A percentile compares a stretch with the other conserved stretches of the same genome.
Evolutionary conservation across 2,888 invertebrate species (phyloP).

Genomic region (Smittia sp.): DNA sequence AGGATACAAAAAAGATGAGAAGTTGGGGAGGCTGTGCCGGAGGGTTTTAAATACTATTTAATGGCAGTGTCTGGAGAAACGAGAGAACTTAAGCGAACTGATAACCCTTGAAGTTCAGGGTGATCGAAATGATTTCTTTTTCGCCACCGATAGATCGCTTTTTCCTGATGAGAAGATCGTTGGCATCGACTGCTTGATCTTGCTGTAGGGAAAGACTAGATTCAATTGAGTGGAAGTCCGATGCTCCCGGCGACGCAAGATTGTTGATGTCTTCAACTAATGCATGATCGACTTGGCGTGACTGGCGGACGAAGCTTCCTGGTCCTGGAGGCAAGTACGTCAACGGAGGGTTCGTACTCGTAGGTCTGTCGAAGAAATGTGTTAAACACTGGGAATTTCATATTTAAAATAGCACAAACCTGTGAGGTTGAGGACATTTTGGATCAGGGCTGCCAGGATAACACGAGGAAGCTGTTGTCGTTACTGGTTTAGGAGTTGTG

Average conservation of each 20-base stretch:
- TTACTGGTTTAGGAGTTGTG: constrained; percentile 43
- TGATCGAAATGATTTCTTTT: constrained; percentile 44
- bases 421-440: constrained; percentile 34
- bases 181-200: constrained; percentile 47
- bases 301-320: not conserved
- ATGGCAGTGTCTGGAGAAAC: not conserved
- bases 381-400: not conserved
- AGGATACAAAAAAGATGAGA: not conserved
- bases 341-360: constrained; percentile 24
- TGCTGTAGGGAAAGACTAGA: constrained; percentile 47
- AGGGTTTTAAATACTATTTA: not conserved
- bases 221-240: constrained; percentile 30
- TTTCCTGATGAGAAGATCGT: constrained; percentile 43
- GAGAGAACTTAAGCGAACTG: constrained; percentile 41
- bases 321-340: constrained; percentile 43
- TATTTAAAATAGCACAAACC: not conserved
- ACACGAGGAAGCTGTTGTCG: constrained; percentile 46
- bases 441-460: constrained; percentile 50
- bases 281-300: constrained; percentile 24
- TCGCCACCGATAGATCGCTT: constrained; percentile 2
- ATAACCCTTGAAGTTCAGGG: constrained; percentile 44
- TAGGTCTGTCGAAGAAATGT: constrained; percentile 6
- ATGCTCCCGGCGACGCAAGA: constrained; percentile 30
- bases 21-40: not conserved
- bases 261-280: constrained; percentile 39